Base-by-base conservation (phyloP, 2,888 invertebrate species). In the Amiota minor region DNA sequence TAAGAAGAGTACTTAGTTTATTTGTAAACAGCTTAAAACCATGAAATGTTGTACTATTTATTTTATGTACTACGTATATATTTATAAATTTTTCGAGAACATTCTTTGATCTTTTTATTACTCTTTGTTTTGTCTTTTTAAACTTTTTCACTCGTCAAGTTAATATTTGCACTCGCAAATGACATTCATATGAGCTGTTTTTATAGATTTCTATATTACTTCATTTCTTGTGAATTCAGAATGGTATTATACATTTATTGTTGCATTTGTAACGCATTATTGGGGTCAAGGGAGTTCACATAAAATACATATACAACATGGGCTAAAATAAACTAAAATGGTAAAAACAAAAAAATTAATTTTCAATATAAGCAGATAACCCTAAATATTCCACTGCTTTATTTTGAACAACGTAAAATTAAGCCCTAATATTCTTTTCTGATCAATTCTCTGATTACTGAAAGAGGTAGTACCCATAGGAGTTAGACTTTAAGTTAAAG, bases 81-180 rank as follows among this genome's bases (percentile, higher is more conserved):
- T 35, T 6, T 35, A 35, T 3, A 6, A 2, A 35, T 6, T 35
- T 35, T 35, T 35, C 6, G 35, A 6, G 6, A 35, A 35, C 78
- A 67, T 75, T 64, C 73, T 77, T 61, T 71, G 59, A 56, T 20
- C 46, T 59, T 71, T 45, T 12, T 20, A 16, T 46, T 65, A 35
- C 45, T 23, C 1, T 46, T 18, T 35, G 35, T 35, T 35, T 35
- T 67, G 46, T 67, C 18, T 18, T 14, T 70, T 46, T 56, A 59
- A 18, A 14, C 18, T 45, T 56, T 49, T 68, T 53, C 53, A 4
- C 55, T 23, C 9, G 1, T 14, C 47, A 75, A 78, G 84, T 85
- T 82, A 83, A 83, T 81, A 81, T 85, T 83, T 85, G 81, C 83
- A 77, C 79, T 82, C 79, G 83, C 78, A 83, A 83, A 85, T 85